Conservation (phyloP, 2,888 invertebrate genomes). For the Ariolimax columbianus region DNA sequence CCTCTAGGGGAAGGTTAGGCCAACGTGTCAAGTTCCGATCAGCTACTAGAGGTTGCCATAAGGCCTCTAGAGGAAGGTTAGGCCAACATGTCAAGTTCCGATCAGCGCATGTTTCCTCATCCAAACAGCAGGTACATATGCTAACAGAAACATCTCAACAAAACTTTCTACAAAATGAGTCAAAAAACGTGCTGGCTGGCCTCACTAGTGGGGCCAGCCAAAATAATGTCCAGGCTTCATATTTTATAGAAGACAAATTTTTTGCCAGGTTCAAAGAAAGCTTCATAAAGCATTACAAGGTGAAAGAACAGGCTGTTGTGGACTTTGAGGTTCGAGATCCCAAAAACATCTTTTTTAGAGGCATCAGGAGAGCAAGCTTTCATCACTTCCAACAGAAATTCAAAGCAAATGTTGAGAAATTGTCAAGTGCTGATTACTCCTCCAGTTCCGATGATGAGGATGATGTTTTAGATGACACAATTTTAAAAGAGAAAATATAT, state of each 20-base stretch:
- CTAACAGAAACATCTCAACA: neutral
- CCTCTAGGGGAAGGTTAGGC: neutral
- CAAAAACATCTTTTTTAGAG: slow-evolving; percentile 33
- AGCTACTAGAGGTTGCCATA: neutral
- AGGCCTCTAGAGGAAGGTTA: neutral
- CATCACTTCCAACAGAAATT: slow-evolving; percentile 29
- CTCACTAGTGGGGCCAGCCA: slow-evolving; percentile 8
- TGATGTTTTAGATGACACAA: slow-evolving; percentile 41
- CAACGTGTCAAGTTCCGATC: neutral
- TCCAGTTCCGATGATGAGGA: slow-evolving; percentile 53
- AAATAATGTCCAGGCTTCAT: neutral
- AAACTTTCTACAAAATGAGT: neutral
- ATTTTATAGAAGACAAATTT: slow-evolving; percentile 14
- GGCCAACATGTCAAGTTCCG: neutral
- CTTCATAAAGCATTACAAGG: slow-evolving; percentile 3
- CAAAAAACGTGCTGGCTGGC: slow-evolving; percentile 41
- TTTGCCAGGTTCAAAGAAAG: slow-evolving; percentile 29
- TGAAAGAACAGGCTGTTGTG: neutral
- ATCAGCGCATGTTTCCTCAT: neutral
- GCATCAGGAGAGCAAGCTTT: slow-evolving; percentile 17
- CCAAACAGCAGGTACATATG: neutral
- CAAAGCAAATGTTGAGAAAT: slow-evolving; percentile 16
- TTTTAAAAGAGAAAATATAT: slow-evolving; percentile 26
- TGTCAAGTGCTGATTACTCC: slow-evolving; percentile 33
- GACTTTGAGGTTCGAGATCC: neutral